Conservation (phyloP, 1,140 invertebrate genomes). For the Solenopsis invicta region DNA sequence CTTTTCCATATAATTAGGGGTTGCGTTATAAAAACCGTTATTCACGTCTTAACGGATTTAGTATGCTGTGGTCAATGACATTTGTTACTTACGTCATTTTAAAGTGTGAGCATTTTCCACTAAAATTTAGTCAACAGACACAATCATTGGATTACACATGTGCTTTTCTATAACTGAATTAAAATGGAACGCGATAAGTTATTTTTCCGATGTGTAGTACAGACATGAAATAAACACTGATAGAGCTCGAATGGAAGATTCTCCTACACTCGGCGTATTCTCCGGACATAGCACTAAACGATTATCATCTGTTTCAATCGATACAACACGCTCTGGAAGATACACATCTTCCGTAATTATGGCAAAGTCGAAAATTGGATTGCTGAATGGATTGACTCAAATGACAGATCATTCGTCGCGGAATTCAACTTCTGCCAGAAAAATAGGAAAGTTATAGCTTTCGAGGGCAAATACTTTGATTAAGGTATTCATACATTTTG, state of each 20-base stretch:
- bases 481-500: no score
- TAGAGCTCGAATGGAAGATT: background rate
- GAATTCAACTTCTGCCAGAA: background rate
- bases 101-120: background rate
- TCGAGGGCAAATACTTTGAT: no score
- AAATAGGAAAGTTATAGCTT: background rate
- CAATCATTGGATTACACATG: no score
- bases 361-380: background rate
- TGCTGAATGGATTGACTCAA: background rate
- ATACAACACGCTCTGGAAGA: background rate
- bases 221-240: background rate
- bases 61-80: background rate
- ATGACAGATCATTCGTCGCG: background rate
- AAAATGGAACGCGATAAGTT: no score
- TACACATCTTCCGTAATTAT: background rate
- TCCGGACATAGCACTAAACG: background rate
- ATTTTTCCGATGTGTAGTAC: no score
- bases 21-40: background rate
- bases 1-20: no score
- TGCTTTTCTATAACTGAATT: no score
- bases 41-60: background rate
- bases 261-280: background rate
- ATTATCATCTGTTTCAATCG: background rate
- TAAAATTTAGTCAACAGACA: no score
- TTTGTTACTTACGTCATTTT: background rate